These are phyloP conservation scores for Mongoloraphidia duomilia DNA, from an alignment of 2,888 invertebrate genomes.

Conservation along the genomic window DNA sequence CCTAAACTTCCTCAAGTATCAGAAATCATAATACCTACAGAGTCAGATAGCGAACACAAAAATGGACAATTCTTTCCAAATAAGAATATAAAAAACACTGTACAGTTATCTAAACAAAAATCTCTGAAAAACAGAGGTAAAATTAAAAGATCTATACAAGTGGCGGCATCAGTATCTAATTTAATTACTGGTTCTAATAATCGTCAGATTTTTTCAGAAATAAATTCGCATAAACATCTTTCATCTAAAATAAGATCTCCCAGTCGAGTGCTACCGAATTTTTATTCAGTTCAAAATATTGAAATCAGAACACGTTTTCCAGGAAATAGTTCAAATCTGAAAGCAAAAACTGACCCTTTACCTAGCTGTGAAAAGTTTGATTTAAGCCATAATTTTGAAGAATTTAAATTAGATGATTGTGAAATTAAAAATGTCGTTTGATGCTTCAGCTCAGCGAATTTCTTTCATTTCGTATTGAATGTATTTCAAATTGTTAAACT, in stretches of 20 bases:
- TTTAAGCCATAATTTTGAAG: conserved; percentile 63
- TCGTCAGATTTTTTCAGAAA: conserved; percentile 38
- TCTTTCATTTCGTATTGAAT: too few relatives aligned
- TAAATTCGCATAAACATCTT: conserved; percentile 25
- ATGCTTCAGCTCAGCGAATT: too few relatives aligned
- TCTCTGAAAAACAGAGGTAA: conserved; percentile 20
- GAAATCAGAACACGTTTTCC: conserved; percentile 19
- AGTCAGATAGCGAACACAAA: conserved; percentile 26
- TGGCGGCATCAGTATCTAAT: conserved; percentile 46
- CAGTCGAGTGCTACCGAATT: conserved; percentile 24
- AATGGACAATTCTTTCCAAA: conserved; percentile 25
- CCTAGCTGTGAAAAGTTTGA: conserved; percentile 42
- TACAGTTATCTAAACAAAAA: conserved; percentile 22
- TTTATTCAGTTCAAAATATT: conserved; percentile 27
- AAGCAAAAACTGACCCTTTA: conserved; percentile 11
- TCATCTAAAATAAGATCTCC: not conserved
- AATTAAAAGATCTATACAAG: conserved; percentile 39
- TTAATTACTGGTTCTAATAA: conserved; percentile 30
- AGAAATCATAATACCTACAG: conserved; percentile 56
- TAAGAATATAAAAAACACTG: conserved; percentile 30
- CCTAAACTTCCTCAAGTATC: conserved; percentile 62
- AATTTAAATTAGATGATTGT: conserved; percentile 62
- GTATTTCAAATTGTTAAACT: too few relatives aligned
- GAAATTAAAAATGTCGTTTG: conserved; percentile 30
- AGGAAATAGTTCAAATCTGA: not conserved